Evolutionary conservation across 2,797 vertebrate genomes (phyloP).

Genomic region (Takifugu rubripes): DNA sequence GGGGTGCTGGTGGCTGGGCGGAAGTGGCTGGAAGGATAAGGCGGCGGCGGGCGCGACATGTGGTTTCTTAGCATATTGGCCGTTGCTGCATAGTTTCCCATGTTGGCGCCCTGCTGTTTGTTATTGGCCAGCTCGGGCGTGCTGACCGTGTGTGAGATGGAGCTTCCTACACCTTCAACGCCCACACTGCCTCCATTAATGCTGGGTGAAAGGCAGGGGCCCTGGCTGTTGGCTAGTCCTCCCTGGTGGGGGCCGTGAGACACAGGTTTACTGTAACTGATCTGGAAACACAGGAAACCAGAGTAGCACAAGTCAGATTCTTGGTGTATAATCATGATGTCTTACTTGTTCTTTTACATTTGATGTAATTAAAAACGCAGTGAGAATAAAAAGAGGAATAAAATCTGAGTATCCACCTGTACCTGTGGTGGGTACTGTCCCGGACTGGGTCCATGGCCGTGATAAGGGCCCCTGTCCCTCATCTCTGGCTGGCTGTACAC

Average conservation of each 20-base stretch:
- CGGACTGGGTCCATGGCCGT: conserved; percentile 52
- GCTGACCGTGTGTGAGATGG: conserved; percentile 95
- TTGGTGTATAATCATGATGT: too few species aligned
- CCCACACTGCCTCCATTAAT: conserved; percentile 50
- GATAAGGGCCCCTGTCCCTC: conserved; percentile 84
- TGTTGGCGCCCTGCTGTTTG: conserved; percentile 77
- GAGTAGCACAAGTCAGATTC: too few species aligned
- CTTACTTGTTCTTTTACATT: too few species aligned
- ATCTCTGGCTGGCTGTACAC: conserved; percentile 97
- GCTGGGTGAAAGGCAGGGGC: conserved; percentile 63
- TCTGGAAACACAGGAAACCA: conserved; percentile 42
- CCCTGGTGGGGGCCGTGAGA: conserved; percentile 78
- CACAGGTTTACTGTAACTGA: conserved; percentile 81
- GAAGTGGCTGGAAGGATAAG: conserved; percentile 82
- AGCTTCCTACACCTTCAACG: conserved; percentile 64
- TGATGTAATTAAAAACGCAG: not conserved
- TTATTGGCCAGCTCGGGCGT: conserved; percentile 92
- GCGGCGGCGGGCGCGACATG: conserved; percentile 87
- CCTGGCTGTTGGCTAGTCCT: conserved; percentile 64
- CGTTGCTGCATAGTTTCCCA: conserved; percentile 65
- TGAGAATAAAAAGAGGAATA: conserved; percentile 5
- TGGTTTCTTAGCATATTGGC: conserved; percentile 86
- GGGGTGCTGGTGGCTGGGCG: conserved; percentile 95
- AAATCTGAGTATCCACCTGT: conserved; percentile 7
- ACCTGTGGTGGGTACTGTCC: conserved; percentile 74